Evolutionary conservation across 2,797 vertebrate species (phyloP), one percentile per base, ranked within the genome.

Genomic region (Brachymystax lenok): DNA sequence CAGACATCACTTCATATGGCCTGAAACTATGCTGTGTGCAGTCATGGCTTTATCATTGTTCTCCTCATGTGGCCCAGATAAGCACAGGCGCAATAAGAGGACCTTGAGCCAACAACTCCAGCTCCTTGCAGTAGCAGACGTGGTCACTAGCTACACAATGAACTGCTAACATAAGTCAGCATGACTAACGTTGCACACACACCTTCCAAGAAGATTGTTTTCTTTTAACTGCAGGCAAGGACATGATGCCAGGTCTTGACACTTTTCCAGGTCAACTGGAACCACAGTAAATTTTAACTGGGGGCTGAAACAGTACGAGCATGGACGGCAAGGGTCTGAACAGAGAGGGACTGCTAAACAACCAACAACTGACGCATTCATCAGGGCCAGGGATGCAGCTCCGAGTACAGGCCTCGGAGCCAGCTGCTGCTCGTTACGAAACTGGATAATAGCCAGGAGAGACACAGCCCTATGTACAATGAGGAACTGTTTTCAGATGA

Each of bases 401-500:
- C 21, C 0, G n/a, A 59, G 21, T 63, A 63, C 17, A 63, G 90
- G 87, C 88, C 89, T 89, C 88, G 66, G 80, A 84, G 86, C 85
- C 21, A 63, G 59, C 59, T 63, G 59, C 59, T 63, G 59, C 59
- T 63, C 21, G 21, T 63, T 27, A 63, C 59, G 10, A 21, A 63
- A 63, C 59, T 63, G 21, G 21, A 63, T 24, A 63, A 2, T 46
- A 46, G 40, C 40, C 40, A 46, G 10, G 40, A 46, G 40, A 46
- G 40, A 46, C 10, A 46, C 40, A 3, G 10, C 10, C 59, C 59
- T 63, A 63, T 10, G 3, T 21, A 63, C 59, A 63, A 63, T 13
- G 59, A 63, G 8, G 40, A 46, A 46, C 40, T 46, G 10, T 46
- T 46, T 46, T 63, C 59, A 63, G 59, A 64, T 17, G 66, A 35